Percentiles rank a stretch among this genome's conserved stretches.
phyloP scores from a whole-genome alignment of 2,797 vertebrate species.

The Coregonus suidteri region DNA sequence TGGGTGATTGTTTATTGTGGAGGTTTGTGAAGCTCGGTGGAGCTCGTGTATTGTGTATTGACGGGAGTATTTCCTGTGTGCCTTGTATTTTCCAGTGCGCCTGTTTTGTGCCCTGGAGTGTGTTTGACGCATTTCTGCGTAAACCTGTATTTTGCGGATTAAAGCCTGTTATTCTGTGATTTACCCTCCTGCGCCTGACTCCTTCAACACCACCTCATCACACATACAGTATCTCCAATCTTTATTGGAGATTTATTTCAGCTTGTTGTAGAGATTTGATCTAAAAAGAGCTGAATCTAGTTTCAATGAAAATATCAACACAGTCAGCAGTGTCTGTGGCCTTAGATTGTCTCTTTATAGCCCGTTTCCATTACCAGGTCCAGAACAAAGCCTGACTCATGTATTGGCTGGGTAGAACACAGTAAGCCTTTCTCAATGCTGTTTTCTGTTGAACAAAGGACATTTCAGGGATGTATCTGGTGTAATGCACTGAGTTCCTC shows the following conservation, averaged over 20 bases:
- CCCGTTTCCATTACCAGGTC: slow-evolving; percentile 64
- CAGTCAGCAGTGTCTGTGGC: neutral
- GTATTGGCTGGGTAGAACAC: slow-evolving; percentile 22
- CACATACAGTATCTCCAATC: neutral
- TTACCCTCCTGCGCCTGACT: no score
- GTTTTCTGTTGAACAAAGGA: slow-evolving; percentile 49
- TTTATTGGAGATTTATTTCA: neutral
- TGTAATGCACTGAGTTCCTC: neutral
- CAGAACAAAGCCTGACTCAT: slow-evolving; percentile 39
- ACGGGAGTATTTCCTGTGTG: no score
- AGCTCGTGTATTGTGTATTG: no score
- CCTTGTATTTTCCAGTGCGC: no score
- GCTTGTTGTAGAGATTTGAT: neutral
- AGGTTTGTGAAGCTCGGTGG: no score
- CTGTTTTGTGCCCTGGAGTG: no score
- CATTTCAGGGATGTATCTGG: slow-evolving; percentile 11
- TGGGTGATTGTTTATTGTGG: no score
- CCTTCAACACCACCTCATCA: no score
- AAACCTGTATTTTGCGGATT: no score
- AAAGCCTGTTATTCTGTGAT: no score
- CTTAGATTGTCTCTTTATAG: neutral
- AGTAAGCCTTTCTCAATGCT: slow-evolving; percentile 32
- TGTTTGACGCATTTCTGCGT: no score
- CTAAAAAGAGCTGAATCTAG: neutral
- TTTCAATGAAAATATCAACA: neutral